Conservation (phyloP, 1,140 invertebrate species). For the Zeugodacus cucurbitae region DNA sequence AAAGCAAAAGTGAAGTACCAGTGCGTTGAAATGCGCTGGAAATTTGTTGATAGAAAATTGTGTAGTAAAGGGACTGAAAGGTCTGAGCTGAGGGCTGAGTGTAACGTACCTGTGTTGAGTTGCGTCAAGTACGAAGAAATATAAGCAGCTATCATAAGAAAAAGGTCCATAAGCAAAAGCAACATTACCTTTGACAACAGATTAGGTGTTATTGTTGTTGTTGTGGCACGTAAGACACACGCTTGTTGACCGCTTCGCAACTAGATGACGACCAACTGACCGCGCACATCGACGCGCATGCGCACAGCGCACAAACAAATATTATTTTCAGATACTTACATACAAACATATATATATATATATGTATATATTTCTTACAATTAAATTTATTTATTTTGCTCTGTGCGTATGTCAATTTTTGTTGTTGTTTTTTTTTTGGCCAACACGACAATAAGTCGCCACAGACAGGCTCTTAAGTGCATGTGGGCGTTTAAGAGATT, state of each 20-base stretch:
- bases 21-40: background rate
- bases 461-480: background rate
- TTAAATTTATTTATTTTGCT: background rate
- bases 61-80: background rate
- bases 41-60: background rate
- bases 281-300: background rate
- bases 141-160: background rate
- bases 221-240: background rate
- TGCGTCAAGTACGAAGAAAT: background rate
- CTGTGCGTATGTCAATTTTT: background rate
- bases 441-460: constrained; percentile 3
- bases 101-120: background rate
- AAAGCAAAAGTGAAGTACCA: constrained; percentile 19
- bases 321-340: no score
- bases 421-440: background rate
- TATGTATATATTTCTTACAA: background rate
- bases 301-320: background rate
- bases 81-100: background rate
- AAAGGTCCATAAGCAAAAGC: background rate
- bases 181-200: background rate
- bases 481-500: constrained; percentile 14
- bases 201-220: background rate
- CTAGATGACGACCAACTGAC: background rate
- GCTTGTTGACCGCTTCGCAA: background rate
- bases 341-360: background rate